Base-by-base conservation (phyloP, 2,113 vertebrate genomes). In the Zosterops pallidus region DNA sequence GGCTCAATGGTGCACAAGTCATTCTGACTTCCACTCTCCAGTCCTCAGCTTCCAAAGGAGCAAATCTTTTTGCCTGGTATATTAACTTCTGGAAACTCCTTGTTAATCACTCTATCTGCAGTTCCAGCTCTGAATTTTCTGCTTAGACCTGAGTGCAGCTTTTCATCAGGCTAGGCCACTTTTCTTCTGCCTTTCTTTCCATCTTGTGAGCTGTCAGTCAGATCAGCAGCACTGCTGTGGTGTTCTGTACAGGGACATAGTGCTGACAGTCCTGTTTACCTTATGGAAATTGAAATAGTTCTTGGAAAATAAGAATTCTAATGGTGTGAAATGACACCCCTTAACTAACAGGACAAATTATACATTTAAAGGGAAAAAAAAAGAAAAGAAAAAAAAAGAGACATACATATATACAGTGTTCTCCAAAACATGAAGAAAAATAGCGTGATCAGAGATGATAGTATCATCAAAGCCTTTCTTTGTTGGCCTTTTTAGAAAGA, bases 1-100 rank as follows among this genome's bases (percentile, higher is more conserved):
- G 96, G 95, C 86, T 95, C 96, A 97, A 3, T 93, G 92, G 89
- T 93, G 53, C 94, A 97, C 86, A 93, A 95, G 95, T 94, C 96
- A 93, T 96, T 97, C 96, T 94, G 92, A 82, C 94, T 95, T 97
- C 94, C 82, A 86, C 93, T 96, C 85, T 95, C 85, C 69, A 69
- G 77, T 86, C 88, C 69, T 63, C 65, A 56, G 47, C 92, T 79
- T 97, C 86, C 93, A 80, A 92, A 95, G 96, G 42, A 97, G 78
- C 82, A 97, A 89, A 64, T 39, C 85, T 81, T 95, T 94, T 94
- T 96, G 60, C 88, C 76, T 0, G 8, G 47, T 67, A 57, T 92
- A 62, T 95, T 95, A 80, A 67, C 91, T 97, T 96, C 53, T 63
- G 87, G 95, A 96, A 97, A 94, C 89, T 91, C 69, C 94, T 96